Percentiles rank a stretch among this genome's conserved stretches.
phyloP scores from a whole-genome alignment of 92 coral and sea anemone species.

The Phenganax marumi region DNA sequence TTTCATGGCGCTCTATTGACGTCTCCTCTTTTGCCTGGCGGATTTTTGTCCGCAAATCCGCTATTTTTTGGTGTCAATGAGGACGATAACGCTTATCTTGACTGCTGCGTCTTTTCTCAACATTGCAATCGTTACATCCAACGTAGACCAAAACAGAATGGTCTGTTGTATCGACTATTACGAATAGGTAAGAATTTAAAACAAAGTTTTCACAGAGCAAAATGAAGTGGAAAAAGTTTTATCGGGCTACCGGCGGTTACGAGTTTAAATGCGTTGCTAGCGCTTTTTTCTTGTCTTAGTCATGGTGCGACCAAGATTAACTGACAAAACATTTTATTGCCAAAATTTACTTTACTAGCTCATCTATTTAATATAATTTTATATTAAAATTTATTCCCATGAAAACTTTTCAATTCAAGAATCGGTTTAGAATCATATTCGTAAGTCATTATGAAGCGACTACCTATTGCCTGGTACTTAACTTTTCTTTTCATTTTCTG shows the following conservation, averaged over 20 bases:
- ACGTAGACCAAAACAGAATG: neutral
- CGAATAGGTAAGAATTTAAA: neutral
- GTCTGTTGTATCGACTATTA: neutral
- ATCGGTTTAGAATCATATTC: neutral
- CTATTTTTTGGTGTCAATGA: neutral
- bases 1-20: neutral
- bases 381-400: no score
- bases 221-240: neutral
- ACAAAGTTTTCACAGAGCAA: neutral
- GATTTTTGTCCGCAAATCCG: slow-evolving; percentile 13
- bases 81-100: neutral
- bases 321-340: no score
- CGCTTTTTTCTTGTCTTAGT: no score
- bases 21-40: neutral
- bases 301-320: no score
- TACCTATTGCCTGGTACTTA: neutral
- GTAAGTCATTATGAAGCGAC: no score
- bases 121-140: neutral
- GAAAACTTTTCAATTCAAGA: neutral
- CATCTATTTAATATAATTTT: no score
- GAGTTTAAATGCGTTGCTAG: no score
- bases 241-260: neutral
- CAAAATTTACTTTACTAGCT: no score
- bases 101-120: slow-evolving; percentile 3
- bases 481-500: neutral